Evolutionary conservation across 2,888 invertebrate genomes (phyloP).

Genomic region (Drosophila picticornis): DNA sequence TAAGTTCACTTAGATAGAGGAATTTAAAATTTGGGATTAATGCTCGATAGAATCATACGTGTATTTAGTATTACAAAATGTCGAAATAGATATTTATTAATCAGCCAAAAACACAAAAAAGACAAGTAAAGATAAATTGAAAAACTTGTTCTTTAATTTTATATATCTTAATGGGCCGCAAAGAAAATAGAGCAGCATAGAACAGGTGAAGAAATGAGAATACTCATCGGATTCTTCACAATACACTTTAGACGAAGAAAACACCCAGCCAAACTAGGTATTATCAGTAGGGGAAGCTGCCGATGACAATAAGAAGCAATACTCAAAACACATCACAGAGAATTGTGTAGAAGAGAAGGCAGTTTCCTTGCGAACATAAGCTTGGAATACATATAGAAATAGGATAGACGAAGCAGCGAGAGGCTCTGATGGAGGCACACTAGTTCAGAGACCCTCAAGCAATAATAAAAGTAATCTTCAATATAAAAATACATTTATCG

Average conservation of each 20-base stretch:
- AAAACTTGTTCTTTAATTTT: too few relatives aligned
- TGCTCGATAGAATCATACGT: not conserved
- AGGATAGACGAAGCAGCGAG: not conserved
- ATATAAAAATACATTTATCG: not conserved
- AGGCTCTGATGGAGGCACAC: not conserved
- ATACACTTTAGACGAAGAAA: not conserved
- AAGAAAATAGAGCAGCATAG: too few relatives aligned
- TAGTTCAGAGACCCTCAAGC: not conserved
- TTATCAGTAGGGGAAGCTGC: not conserved
- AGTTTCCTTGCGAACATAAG: not conserved
- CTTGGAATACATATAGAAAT: not conserved
- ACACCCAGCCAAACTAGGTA: not conserved
- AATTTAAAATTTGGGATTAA: not conserved
- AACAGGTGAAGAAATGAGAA: fast-evolving
- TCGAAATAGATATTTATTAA: not conserved
- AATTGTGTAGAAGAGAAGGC: not conserved
- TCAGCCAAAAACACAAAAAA: not conserved
- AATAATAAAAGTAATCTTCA: not conserved
- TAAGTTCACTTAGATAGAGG: not conserved
- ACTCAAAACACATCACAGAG: not conserved
- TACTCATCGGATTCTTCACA: not conserved
- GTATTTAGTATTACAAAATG: not conserved
- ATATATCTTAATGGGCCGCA: too few relatives aligned
- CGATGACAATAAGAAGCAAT: not conserved
- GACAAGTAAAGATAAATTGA: not conserved